phyloP scores from a whole-genome alignment of 1,140 invertebrate species.

The Campoletis sonorensis region DNA sequence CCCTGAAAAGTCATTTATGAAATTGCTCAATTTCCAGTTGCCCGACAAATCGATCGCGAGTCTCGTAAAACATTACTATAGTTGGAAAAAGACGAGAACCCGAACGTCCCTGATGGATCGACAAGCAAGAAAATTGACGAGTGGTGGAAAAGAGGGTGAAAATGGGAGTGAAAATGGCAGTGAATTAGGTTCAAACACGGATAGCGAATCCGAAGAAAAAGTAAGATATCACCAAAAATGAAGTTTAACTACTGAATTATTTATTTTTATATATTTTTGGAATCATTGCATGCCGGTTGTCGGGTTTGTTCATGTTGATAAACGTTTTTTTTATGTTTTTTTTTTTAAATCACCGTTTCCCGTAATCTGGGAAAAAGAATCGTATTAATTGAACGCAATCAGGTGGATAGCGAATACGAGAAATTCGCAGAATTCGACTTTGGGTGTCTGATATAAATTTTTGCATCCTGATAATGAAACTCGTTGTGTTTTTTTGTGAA shows the following conservation, averaged over 20 bases:
- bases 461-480: constrained; percentile 32
- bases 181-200: constrained; percentile 87
- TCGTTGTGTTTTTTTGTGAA: constrained; percentile 38
- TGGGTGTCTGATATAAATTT: constrained; percentile 7
- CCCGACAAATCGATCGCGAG: constrained; percentile 98
- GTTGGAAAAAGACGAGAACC: constrained; percentile 97
- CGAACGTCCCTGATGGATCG: constrained; percentile 95
- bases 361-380: neutral
- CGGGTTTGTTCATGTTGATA: neutral
- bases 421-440: neutral
- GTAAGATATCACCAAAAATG: constrained; percentile 78
- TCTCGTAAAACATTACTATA: constrained; percentile 98
- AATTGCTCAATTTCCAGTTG: constrained; percentile 78
- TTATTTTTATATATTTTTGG: neutral
- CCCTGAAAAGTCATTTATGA: neutral
- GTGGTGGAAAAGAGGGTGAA: constrained; percentile 78
- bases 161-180: constrained; percentile 87
- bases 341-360: neutral
- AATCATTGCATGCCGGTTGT: constrained; percentile 53
- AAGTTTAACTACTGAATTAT: no score
- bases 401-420: neutral
- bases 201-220: constrained; percentile 93
- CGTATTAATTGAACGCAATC: neutral
- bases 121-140: constrained; percentile 85
- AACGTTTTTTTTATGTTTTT: neutral